phyloP scores from a whole-genome alignment of 2,888 invertebrate species.

The Agriopis aurantiaria region DNA sequence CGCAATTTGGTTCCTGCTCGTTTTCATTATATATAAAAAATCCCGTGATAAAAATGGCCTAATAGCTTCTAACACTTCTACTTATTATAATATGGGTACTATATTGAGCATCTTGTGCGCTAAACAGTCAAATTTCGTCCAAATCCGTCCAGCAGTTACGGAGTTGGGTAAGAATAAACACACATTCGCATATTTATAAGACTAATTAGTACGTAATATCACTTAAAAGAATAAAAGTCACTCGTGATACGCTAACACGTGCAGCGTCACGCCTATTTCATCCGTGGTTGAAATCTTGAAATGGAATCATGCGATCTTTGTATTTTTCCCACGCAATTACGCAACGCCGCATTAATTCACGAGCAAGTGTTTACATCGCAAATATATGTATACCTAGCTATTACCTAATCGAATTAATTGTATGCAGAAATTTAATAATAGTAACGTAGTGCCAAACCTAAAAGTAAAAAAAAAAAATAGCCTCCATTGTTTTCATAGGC shows the following conservation, averaged over 20 bases:
- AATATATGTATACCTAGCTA: slow-evolving; percentile 23
- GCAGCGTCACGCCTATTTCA: slow-evolving; percentile 25
- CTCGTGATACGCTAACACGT: slow-evolving; percentile 18
- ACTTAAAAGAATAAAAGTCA: not conserved
- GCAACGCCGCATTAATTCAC: slow-evolving; percentile 44
- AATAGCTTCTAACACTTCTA: too few relatives aligned
- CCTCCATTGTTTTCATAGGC: too few relatives aligned
- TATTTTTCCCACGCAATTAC: slow-evolving; percentile 61
- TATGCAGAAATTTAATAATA: too few relatives aligned
- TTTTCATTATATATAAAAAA: too few relatives aligned
- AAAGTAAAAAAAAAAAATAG: too few relatives aligned
- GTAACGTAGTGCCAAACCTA: too few relatives aligned
- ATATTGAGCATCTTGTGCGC: not conserved
- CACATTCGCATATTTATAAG: not conserved
- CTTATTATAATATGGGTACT: too few relatives aligned
- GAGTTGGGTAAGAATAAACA: not conserved
- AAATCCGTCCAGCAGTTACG: too few relatives aligned
- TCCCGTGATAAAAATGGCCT: too few relatives aligned
- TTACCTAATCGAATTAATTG: too few relatives aligned
- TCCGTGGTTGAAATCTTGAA: slow-evolving; percentile 15
- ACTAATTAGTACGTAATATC: not conserved
- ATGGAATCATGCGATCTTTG: slow-evolving; percentile 44
- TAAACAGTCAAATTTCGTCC: too few relatives aligned
- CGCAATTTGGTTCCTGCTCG: too few relatives aligned
- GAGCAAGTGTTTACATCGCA: slow-evolving; percentile 35